phyloP scores from a whole-genome alignment of 2,888 invertebrate species.

The Orthosia gracilis region DNA sequence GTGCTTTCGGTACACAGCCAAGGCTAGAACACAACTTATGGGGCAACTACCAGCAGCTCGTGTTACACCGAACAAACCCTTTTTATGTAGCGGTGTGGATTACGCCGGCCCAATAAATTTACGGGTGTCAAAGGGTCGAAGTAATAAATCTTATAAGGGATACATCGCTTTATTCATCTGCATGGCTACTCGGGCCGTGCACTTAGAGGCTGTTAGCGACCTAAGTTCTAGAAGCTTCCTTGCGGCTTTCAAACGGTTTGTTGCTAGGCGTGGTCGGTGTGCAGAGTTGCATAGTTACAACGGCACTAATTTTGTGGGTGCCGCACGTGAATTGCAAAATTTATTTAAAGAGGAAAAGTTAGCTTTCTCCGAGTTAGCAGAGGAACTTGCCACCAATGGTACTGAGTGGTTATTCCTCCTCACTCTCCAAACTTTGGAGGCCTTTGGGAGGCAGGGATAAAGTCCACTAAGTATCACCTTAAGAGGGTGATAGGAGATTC shows the following conservation, averaged over 20 bases:
- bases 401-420: conserved; percentile 12
- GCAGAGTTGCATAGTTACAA: not conserved
- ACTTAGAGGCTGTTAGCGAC: not conserved
- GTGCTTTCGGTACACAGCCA: not conserved
- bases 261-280: not conserved
- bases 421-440: not conserved
- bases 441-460: not conserved
- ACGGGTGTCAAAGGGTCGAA: conserved; percentile 1
- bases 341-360: conserved; percentile 9
- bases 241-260: not conserved
- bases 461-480: not conserved
- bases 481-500: not conserved
- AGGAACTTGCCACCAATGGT: not conserved
- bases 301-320: not conserved
- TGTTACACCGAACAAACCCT: not conserved
- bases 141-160: not conserved
- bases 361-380: not conserved
- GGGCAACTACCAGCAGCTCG: not conserved
- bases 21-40: not conserved
- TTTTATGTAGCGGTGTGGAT: not conserved
- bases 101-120: conserved; percentile 1
- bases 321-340: not conserved
- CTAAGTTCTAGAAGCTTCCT: not conserved
- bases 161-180: conserved; percentile 1
- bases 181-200: not conserved